Evolutionary conservation across 2,797 vertebrate species (phyloP), one percentile per base, ranked within the genome.

Genomic region (Lepus townsendii): DNA sequence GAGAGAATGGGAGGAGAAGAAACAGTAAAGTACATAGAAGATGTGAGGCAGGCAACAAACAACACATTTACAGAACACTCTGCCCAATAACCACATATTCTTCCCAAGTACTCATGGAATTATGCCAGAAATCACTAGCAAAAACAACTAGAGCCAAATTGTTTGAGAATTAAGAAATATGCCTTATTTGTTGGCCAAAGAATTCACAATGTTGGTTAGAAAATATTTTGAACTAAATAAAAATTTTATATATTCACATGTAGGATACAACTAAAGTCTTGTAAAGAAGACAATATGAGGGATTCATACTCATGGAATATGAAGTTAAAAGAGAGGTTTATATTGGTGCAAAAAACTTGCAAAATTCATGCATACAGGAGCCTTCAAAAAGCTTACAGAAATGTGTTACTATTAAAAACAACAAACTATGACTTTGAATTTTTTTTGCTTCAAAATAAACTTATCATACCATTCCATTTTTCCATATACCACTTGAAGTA

Each of bases 121-220:
- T 71, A 91, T 71, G 47, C 27, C 77, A 95, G 62, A 91, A 84
- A 95, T 47, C 27, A 65, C 3, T 32, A 35, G 54, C 63, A 47
- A 91, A 83, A 83, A 77, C 14, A 77, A 83, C 35, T 54, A 91
- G 30, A 84, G 88, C 57, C 24, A 19, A 92, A 35, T 10, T 95
- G 50, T 38, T 66, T 84, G 14, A 95, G 88, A 92, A 30, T 88
- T 87, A 83, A 93, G 50, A 76, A 82, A 76, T 20, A 91, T 2
- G 38, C 38, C 82, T 77, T 38, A 60, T 0, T 38, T 4, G 11
- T 62, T 30, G 65, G 42, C 71, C 50, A 72, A 83, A 14, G 19
- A 68, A 72, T 4, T 65, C 38, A 62, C 13, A 60, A 77, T 75
- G 32, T 32, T 54, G 65, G 71, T 72, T 42, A 71, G 32, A 84